These are phyloP conservation scores for Ephestia elutella DNA, from an alignment of 1,140 invertebrate species.

Conservation along the genomic window DNA sequence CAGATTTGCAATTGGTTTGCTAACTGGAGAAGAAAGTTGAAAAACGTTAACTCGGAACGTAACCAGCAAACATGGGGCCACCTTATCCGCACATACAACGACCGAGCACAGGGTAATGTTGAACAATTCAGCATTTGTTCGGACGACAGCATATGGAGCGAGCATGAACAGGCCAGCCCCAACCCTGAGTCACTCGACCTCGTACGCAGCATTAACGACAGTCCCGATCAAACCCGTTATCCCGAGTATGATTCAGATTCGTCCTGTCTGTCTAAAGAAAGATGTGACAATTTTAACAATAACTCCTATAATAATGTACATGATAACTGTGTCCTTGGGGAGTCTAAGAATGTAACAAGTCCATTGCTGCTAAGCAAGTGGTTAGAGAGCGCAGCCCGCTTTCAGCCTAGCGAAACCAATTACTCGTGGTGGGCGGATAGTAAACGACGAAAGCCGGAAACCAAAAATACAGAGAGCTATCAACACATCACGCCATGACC, in stretches of 20 bases:
- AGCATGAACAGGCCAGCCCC: slow-evolving; percentile 62
- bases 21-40: slow-evolving; percentile 83
- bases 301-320: slow-evolving; percentile 48
- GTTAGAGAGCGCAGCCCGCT: slow-evolving; percentile 80
- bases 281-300: slow-evolving; percentile 53
- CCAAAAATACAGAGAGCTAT: slow-evolving; percentile 32
- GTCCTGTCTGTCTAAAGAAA: slow-evolving; percentile 55
- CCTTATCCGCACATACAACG: slow-evolving; percentile 82
- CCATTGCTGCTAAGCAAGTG: slow-evolving; percentile 79
- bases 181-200: slow-evolving; percentile 33
- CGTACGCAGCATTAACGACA: slow-evolving; percentile 30
- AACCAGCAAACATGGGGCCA: slow-evolving; percentile 81
- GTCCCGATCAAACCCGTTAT: slow-evolving; percentile 38
- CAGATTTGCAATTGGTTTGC: slow-evolving; percentile 87
- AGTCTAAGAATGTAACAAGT: slow-evolving; percentile 51
- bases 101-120: slow-evolving; percentile 81
- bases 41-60: slow-evolving; percentile 79
- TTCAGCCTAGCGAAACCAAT: slow-evolving; percentile 79
- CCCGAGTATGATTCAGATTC: slow-evolving; percentile 42
- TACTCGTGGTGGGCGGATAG: slow-evolving; percentile 78
- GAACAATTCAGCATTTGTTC: slow-evolving; percentile 85
- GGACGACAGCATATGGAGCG: slow-evolving; percentile 83
- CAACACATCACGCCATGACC: slow-evolving; percentile 68
- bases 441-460: slow-evolving; percentile 40
- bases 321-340: slow-evolving; percentile 33